phyloP scores from a whole-genome alignment of 2,888 invertebrate species.

The Cantharis rufa region DNA sequence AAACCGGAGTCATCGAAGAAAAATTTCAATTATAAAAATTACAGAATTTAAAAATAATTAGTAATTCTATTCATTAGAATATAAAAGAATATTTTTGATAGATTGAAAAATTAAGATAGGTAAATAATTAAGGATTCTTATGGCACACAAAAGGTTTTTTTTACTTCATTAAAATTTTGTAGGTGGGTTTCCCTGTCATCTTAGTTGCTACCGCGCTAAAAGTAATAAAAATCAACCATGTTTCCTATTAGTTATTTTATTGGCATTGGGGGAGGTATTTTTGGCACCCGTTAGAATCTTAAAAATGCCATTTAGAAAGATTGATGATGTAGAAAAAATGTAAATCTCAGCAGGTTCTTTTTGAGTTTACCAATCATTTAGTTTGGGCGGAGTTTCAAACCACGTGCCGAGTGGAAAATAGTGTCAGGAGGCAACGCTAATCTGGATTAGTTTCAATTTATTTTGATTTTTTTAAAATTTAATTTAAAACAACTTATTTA shows the following conservation, averaged over 20 bases:
- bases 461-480: not conserved
- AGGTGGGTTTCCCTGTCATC: not conserved
- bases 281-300: conserved; percentile 9
- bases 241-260: conserved; percentile 4
- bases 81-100: not conserved
- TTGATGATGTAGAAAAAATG: conserved; percentile 14
- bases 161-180: not conserved
- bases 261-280: conserved; percentile 15
- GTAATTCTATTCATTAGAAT: not conserved
- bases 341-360: conserved; percentile 5
- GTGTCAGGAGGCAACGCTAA: not conserved
- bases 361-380: conserved; percentile 9
- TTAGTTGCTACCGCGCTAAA: not conserved
- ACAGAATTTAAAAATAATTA: not conserved
- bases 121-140: not conserved
- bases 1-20: not conserved
- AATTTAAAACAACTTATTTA: not conserved
- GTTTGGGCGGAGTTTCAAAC: conserved; percentile 13
- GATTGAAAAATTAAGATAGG: not conserved
- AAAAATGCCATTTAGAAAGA: conserved; percentile 18
- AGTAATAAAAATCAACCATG: conserved; percentile 5
- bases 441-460: not conserved
- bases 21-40: not conserved
- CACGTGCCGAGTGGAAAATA: conserved; percentile 19
- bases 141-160: not conserved